Base-by-base conservation (phyloP, 2,888 invertebrate species). In the Athetis lepigone region DNA sequence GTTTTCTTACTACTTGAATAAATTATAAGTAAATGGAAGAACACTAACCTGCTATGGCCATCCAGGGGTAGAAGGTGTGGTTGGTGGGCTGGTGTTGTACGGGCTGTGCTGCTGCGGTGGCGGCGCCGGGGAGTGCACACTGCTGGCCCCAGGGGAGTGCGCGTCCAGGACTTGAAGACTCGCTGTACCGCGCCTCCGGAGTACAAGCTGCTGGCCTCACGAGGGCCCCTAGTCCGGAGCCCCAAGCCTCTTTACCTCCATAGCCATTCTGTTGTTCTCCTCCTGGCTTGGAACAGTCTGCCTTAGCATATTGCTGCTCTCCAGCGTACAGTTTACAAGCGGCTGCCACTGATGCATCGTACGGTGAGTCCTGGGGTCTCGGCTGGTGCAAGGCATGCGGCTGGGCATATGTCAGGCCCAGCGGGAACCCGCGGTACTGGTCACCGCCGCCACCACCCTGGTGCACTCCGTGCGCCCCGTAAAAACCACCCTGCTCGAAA, bases 51-150 rank as follows among this genome's bases (percentile, higher is more conserved):
- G 98, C 98, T 96, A 98, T 98, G 95, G 98, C 98, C 98, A 98
- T 98, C 98, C 98, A 98, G 85, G 98, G 98, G 95, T 98, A 98
- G 96, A 98, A 98, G 90, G 98, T 98, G 96, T 98, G 98, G 95
- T 97, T 98, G 95, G 96, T 97, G 93, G 97, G 96, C 95, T 98
- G 98, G 95, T 98, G 98, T 94, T 98, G 98, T 81, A 98, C 97
- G 90, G 97, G 98, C 84, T 98, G 97, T 52, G 97, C 96, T 82
- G 97, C 97, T 88, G 97, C 96, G 78, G 97, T 97, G 75, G 97
- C 97, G 76, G 98, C 96, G 81, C 97, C 97, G 88, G 98, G 98
- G 88, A 98, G 96, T 83, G 97, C 96, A 95, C 98, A 98, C 92
- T 98, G 98, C 95, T 98, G 98, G 92, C 97, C 98, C 97, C 98